These are phyloP conservation scores for Craseonycteris thonglongyai DNA, from an alignment of 2,113 vertebrate genomes.

Conservation along the genomic window DNA sequence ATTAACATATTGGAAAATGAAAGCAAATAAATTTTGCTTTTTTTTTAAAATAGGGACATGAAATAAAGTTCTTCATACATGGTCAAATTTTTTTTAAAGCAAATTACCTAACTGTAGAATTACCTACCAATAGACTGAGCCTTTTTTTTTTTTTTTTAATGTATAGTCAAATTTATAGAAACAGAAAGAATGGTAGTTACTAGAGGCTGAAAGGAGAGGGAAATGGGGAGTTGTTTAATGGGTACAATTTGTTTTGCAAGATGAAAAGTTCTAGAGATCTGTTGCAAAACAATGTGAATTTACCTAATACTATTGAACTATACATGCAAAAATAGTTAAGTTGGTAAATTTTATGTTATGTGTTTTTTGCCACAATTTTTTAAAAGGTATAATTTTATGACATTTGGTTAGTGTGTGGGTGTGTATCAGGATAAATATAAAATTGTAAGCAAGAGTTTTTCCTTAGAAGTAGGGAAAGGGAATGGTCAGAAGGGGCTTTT, in stretches of 20 bases:
- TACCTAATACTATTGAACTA: not conserved
- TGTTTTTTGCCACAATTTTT: not conserved
- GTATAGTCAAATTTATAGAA: not conserved
- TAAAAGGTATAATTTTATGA: not conserved
- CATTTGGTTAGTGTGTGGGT: not conserved
- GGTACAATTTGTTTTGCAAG: not conserved
- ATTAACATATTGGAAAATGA: not conserved
- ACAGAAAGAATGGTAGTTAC: not conserved
- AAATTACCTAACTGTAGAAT: not conserved
- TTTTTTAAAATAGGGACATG: not conserved
- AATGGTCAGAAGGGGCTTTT: not conserved
- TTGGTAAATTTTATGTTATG: not conserved
- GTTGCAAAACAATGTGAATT: not conserved
- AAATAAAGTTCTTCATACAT: not conserved
- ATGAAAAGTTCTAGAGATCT: not conserved
- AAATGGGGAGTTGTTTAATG: not conserved
- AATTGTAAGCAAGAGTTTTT: not conserved
- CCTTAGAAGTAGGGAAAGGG: not conserved
- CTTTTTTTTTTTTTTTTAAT: not conserved
- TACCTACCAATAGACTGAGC: no score
- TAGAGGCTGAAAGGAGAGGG: not conserved
- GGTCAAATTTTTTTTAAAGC: not conserved
- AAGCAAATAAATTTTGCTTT: not conserved
- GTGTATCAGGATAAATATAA: not conserved
- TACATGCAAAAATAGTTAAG: not conserved